Evolutionary conservation across 1,140 invertebrate genomes (phyloP).

Genomic region (Drosophila micromelanica): DNA sequence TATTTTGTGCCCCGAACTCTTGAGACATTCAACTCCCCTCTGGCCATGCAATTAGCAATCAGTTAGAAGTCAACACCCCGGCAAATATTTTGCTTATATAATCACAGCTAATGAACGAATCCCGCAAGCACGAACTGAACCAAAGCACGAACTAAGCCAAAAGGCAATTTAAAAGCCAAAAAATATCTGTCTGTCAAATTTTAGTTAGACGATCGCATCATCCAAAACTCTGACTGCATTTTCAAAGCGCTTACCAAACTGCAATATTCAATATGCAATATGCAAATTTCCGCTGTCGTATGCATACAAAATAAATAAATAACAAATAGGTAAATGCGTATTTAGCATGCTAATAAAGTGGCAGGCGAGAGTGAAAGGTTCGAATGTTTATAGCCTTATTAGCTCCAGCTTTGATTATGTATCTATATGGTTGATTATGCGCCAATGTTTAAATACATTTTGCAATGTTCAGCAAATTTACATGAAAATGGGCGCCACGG

Average conservation of each 20-base stretch:
- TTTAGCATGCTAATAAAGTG: conserved; percentile 73
- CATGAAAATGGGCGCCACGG: conserved; percentile 66
- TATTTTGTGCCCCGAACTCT: conserved; percentile 27
- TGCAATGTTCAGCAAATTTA: conserved; percentile 61
- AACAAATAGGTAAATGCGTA: conserved; percentile 36
- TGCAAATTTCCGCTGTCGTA: conserved; percentile 39
- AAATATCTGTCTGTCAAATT: conserved; percentile 21
- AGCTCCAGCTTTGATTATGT: conserved; percentile 58
- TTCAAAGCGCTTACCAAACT: conserved; percentile 37
- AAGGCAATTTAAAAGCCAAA: conserved; percentile 24
- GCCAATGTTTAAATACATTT: conserved; percentile 42
- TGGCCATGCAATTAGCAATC: conserved; percentile 23
- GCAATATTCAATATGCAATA: conserved; percentile 69
- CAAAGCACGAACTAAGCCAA: conserved; percentile 53
- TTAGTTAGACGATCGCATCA: conserved; percentile 25
- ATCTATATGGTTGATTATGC: conserved; percentile 42
- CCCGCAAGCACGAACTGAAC: conserved; percentile 38
- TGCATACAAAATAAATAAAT: conserved; percentile 55
- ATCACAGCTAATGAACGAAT: conserved; percentile 58
- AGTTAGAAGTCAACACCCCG: conserved; percentile 65
- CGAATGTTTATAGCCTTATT: conserved; percentile 53
- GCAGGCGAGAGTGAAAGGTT: conserved; percentile 65
- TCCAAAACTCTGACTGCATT: conserved; percentile 21
- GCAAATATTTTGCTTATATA: conserved; percentile 69
- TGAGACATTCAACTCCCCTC: conserved; percentile 8